Evolutionary conservation across 2,797 vertebrate species (phyloP), one percentile per base, ranked within the genome.

Genomic region (Sebastes matsubarae): DNA sequence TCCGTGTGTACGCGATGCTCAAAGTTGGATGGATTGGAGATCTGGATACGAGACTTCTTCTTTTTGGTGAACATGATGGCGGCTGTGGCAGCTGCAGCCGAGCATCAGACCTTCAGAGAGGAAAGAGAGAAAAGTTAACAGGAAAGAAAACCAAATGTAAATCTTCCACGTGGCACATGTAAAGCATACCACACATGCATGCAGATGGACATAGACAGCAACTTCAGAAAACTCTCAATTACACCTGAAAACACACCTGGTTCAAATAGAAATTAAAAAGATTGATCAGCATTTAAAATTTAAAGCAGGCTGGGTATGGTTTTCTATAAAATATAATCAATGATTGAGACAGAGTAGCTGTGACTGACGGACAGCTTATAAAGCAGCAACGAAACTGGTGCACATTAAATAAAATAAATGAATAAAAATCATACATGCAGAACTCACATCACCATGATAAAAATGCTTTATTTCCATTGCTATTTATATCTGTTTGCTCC

Each of bases 1-100:
- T 98, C 98, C 0, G 98, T 99, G 88, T 99, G 98, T 6, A 99
- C 98, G 0, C 98, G 97, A 85, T 99, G 98, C 93, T 99, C 98
- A 0, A 99, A 99, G 92, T 99, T 99, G 24, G 97, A 99, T 0
- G 98, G 98, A 0, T 97, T 97, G 0, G 98, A 99, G 92, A 99
- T 99, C 94, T 98, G 97, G 13, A 99, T 91, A 2, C 97, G 96
- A 79, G 97, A 97, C 90, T 99, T 99, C 94, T 97, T 99, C 92
- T 97, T 97, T 89, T 98, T 99, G 87, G 95, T 95, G 89, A 99
- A 99, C 98, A 99, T 99, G 95, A 83, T 72, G 58, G 86, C 66
- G 72, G 89, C 66, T 50, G 90, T 77, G 75, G 81, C 68, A 88
- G 92, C 79, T 25, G 80, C 85, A 71, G 89, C 63, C 71, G 30